Base-by-base conservation (phyloP, 1,140 invertebrate species). In the Lordiphosa clarofinis region DNA sequence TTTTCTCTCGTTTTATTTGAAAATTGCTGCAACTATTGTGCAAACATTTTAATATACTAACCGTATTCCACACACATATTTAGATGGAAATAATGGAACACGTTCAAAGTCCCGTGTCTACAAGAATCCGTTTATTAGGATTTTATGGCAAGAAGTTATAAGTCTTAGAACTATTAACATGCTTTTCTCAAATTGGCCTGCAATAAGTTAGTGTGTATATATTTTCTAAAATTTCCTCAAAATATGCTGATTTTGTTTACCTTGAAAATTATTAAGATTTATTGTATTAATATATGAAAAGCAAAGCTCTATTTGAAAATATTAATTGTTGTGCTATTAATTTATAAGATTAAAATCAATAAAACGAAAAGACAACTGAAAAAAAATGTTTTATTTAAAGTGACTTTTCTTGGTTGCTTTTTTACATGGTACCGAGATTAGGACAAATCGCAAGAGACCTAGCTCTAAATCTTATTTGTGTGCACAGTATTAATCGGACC, bases 21-120 rank as follows among this genome's bases (percentile, higher is more conserved):
- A 47, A 48, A 73, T 56, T 54, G 68, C 70, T 63, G 69, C 73
- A 44, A 50, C 67, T 58, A 57, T 72, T 52, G 54, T 75, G 48
- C 56, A 59, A 47, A 50, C 42, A 49, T 50, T 52, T 50, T 36
- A 31, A 31, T 47, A 65, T 58, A 46, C 19, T 50, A 56, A 60
- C 55, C 38, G 44, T 61, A 50, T 61, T 46, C 46, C 31, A 58
- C 60, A 40, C 19, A 56, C 60, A 42, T 50, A 38, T 66, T 60
- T 67, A 89, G 87, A 86, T 89, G 87, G 87, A 89, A 74, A 89
- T 89, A 61, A 65, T 89, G 87, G 87, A 89, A 62, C 76, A 88
- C 64, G 78, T 89, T 66, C 87, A 89, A 75, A 89, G 87, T 87
- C 87, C 87, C 36, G 87, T 89, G 38, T 88, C 87, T 50, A 89